phyloP scores from a whole-genome alignment of 1,140 invertebrate genomes.

The Zophobas morio region DNA sequence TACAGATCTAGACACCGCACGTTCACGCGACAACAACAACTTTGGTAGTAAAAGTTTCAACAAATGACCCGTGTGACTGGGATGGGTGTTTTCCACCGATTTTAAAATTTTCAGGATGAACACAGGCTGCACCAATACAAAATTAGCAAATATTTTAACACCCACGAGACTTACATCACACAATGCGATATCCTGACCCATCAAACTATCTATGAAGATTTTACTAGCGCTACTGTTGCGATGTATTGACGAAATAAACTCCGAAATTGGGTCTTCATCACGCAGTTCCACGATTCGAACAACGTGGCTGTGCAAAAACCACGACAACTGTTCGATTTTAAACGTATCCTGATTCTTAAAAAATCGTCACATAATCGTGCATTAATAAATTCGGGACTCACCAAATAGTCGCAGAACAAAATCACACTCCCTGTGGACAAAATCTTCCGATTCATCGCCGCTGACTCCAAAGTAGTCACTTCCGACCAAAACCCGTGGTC shows the following conservation, averaged over 20 bases:
- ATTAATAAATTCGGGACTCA: constrained; percentile 63
- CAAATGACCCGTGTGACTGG: constrained; percentile 76
- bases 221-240: constrained; percentile 78
- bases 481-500: constrained; percentile 75
- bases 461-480: constrained; percentile 68
- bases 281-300: constrained; percentile 76
- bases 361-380: constrained; percentile 5
- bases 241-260: constrained; percentile 77
- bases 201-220: constrained; percentile 81
- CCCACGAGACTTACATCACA: constrained; percentile 49
- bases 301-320: constrained; percentile 83
- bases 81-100: constrained; percentile 78
- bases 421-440: constrained; percentile 74
- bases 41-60: constrained; percentile 74
- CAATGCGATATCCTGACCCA: constrained; percentile 67
- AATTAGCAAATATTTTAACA: constrained; percentile 14
- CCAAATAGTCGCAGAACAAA: constrained; percentile 81
- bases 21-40: constrained; percentile 73
- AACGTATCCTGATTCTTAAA: constrained; percentile 76
- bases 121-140: constrained; percentile 66
- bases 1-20: constrained; percentile 74
- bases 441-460: constrained; percentile 71
- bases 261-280: constrained; percentile 75
- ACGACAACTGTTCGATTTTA: constrained; percentile 82
- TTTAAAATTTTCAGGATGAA: constrained; percentile 73